phyloP scores from a whole-genome alignment of 2,113 vertebrate genomes.

The Strix uralensis region DNA sequence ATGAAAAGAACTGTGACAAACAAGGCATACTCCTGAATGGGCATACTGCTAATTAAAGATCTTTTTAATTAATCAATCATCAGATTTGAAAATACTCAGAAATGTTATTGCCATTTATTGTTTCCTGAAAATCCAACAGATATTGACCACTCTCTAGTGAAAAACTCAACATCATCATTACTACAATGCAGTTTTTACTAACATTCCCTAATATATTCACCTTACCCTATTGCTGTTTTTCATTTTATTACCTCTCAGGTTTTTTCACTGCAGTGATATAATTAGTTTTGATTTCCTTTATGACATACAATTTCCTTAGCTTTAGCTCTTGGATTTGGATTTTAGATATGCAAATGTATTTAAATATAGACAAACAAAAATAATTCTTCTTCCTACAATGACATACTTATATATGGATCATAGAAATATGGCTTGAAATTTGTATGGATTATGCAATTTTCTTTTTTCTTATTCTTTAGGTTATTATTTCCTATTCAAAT shows the following conservation, averaged over 20 bases:
- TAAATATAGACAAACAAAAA: neutral
- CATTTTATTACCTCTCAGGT: neutral
- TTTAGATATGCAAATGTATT: neutral
- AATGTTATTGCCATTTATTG: neutral
- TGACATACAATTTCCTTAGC: neutral
- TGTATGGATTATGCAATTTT: neutral
- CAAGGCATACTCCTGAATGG: neutral
- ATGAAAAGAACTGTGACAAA: neutral
- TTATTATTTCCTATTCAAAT: neutral
- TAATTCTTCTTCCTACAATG: neutral
- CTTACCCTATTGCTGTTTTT: neutral
- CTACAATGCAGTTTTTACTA: neutral
- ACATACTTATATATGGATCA: neutral
- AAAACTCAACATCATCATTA: neutral
- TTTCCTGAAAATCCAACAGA: neutral
- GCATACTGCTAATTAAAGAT: neutral
- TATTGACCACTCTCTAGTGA: neutral
- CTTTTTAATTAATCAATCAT: neutral
- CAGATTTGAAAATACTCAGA: neutral
- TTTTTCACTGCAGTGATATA: neutral
- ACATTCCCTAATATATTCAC: neutral
- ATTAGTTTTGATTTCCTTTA: neutral
- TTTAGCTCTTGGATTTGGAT: neutral
- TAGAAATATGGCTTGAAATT: neutral
- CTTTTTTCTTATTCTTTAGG: neutral